A percentile compares a stretch with the other conserved stretches of the same genome.
Conservation (phyloP, 2,113 vertebrate species). For the Siniperca chuatsi region DNA sequence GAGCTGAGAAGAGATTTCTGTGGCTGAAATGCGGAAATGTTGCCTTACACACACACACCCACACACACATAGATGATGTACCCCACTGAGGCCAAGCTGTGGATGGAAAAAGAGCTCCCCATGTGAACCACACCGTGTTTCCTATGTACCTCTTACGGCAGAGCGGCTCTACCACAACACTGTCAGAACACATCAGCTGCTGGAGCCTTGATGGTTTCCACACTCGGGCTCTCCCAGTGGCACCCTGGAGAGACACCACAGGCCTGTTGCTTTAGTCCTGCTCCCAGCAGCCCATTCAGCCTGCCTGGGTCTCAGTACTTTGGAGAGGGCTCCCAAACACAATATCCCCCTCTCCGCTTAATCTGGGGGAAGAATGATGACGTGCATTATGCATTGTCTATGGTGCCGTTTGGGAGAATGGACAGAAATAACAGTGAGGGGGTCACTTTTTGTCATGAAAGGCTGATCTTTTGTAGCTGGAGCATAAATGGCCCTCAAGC, state of each 20-base stretch:
- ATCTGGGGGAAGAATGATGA: slow-evolving; percentile 69
- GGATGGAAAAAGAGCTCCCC: slow-evolving; percentile 56
- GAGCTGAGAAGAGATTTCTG: slow-evolving; percentile 25
- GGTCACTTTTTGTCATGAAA: slow-evolving; percentile 59
- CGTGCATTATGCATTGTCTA: slow-evolving; percentile 59
- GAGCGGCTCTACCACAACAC: slow-evolving; percentile 80
- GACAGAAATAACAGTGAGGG: slow-evolving; percentile 65
- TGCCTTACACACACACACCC: slow-evolving; percentile 24
- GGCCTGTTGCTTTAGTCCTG: slow-evolving; percentile 78
- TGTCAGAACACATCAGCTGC: slow-evolving; percentile 79
- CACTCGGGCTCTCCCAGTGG: slow-evolving; percentile 53
- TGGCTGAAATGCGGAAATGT: slow-evolving; percentile 41
- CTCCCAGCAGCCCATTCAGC: slow-evolving; percentile 50
- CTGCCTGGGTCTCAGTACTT: slow-evolving; percentile 33
- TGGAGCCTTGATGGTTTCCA: slow-evolving; percentile 67
- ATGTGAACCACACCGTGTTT: slow-evolving; percentile 73
- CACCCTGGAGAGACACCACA: slow-evolving; percentile 57
- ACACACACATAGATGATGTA: slow-evolving; percentile 7
- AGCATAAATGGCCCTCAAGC: slow-evolving; percentile 50
- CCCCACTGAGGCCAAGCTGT: slow-evolving; percentile 40
- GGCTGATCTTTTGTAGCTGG: slow-evolving; percentile 52
- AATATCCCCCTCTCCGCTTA: slow-evolving; percentile 55
- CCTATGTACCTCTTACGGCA: slow-evolving; percentile 73
- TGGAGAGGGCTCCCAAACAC: slow-evolving; percentile 51
- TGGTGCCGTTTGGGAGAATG: slow-evolving; percentile 58